These are phyloP conservation scores for Echinarachnius parma DNA, from an alignment of 53 echinoderm and acorn worm genomes.

Conservation along the genomic window DNA sequence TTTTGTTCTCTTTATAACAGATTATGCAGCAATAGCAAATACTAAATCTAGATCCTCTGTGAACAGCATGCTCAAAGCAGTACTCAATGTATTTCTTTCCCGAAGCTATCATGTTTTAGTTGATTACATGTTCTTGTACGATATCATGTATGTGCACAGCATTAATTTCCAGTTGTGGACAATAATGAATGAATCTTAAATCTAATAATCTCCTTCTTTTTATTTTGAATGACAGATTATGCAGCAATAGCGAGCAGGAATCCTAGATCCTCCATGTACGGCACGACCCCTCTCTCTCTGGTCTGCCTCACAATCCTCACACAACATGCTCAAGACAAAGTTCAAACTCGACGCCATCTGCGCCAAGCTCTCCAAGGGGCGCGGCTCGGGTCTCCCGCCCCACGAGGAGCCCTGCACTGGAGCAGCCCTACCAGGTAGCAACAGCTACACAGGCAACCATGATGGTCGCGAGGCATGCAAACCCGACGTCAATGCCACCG, in stretches of 20 bases:
- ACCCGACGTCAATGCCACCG: constrained; percentile 8
- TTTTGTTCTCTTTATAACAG: too few relatives aligned
- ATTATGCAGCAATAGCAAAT: too few relatives aligned
- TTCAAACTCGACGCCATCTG: constrained; percentile 95
- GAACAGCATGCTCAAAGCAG: too few relatives aligned
- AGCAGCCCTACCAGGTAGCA: constrained; percentile 33
- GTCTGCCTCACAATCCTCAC: constrained; percentile 5
- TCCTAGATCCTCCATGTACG: constrained; percentile 20
- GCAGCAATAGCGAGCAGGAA: constrained; percentile 15
- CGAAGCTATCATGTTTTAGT: too few relatives aligned
- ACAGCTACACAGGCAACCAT: constrained; percentile 3
- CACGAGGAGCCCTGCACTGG: constrained; percentile 33
- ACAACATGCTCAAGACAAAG: constrained; percentile 74
- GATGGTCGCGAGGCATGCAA: constrained; percentile 18
- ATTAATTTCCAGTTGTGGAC: too few relatives aligned
- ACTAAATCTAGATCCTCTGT: too few relatives aligned
- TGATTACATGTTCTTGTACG: too few relatives aligned
- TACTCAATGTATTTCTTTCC: too few relatives aligned
- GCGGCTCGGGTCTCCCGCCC: constrained; percentile 41
- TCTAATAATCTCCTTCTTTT: too few relatives aligned
- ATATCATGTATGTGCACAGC: too few relatives aligned
- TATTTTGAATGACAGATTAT: background rate
- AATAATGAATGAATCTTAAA: too few relatives aligned
- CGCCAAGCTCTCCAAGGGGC: constrained; percentile 86
- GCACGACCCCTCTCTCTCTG: background rate